phyloP scores from a whole-genome alignment of 2,888 invertebrate genomes.

The Desoria tigrina region DNA sequence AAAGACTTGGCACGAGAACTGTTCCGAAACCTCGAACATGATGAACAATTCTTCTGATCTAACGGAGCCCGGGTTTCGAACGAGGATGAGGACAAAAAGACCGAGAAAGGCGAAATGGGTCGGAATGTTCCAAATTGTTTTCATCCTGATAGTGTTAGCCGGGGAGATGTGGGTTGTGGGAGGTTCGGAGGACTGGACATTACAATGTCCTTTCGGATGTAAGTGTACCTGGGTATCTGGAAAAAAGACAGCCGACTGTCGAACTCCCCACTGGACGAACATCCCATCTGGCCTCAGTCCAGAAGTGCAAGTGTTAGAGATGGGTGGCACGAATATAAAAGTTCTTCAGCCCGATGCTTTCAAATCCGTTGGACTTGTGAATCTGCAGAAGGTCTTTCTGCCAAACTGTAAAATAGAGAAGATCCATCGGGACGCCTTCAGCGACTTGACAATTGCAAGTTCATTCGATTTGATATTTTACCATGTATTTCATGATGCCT shows the following conservation, averaged over 20 bases:
- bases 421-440: constrained; percentile 41
- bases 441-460: constrained; percentile 43
- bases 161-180: not conserved
- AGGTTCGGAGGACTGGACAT: constrained; percentile 40
- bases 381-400: constrained; percentile 80
- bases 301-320: constrained; percentile 81
- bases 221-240: constrained; percentile 84
- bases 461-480: too few species aligned
- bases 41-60: too few species aligned
- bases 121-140: not conserved
- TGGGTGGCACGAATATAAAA: constrained; percentile 77
- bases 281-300: constrained; percentile 73
- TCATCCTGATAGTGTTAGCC: not conserved
- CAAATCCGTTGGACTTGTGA: constrained; percentile 73
- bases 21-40: too few species aligned
- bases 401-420: constrained; percentile 35
- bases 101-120: not conserved
- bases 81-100: too few species aligned
- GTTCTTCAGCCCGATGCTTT: constrained; percentile 77
- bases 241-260: constrained; percentile 63
- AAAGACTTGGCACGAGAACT: too few species aligned
- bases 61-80: too few species aligned
- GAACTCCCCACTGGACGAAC: constrained; percentile 74
- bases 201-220: constrained; percentile 76
- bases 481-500: too few species aligned